Evolutionary conservation across 2,797 vertebrate genomes (phyloP).

Genomic region (Hemibagrus guttatus): DNA sequence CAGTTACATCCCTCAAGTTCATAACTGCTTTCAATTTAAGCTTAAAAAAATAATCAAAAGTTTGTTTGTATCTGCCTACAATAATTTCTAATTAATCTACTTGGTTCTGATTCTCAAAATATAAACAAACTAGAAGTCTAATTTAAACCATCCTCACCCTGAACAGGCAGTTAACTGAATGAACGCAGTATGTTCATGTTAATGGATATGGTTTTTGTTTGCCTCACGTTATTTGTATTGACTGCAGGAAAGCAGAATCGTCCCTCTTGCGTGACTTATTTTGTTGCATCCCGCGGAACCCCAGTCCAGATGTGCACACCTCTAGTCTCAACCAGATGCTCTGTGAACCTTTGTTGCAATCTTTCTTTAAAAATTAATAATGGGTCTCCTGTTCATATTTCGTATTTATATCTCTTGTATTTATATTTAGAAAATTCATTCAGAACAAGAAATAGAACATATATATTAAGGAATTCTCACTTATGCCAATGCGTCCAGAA

Average conservation of each 20-base stretch:
- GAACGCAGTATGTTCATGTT: background rate
- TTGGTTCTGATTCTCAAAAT: background rate
- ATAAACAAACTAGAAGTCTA: background rate
- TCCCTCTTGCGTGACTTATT: background rate
- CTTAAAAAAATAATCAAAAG: too few relatives aligned
- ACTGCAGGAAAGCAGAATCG: background rate
- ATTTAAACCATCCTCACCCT: background rate
- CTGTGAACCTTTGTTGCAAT: background rate
- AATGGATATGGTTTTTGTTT: background rate
- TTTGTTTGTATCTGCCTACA: background rate
- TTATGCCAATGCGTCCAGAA: background rate
- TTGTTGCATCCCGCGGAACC: background rate
- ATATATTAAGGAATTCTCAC: background rate
- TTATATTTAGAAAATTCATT: background rate
- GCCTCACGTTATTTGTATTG: background rate
- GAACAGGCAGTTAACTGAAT: background rate
- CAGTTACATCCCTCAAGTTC: background rate
- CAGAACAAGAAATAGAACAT: background rate
- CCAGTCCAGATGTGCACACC: slow-evolving; percentile 11
- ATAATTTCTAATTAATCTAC: background rate
- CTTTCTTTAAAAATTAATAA: background rate
- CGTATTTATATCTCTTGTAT: background rate
- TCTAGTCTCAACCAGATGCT: background rate
- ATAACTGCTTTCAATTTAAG: background rate
- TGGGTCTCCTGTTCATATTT: background rate